Percentiles rank a stretch among this genome's conserved stretches.
Conservation (phyloP, 1,140 invertebrate species). For the Procambarus clarkii region DNA sequence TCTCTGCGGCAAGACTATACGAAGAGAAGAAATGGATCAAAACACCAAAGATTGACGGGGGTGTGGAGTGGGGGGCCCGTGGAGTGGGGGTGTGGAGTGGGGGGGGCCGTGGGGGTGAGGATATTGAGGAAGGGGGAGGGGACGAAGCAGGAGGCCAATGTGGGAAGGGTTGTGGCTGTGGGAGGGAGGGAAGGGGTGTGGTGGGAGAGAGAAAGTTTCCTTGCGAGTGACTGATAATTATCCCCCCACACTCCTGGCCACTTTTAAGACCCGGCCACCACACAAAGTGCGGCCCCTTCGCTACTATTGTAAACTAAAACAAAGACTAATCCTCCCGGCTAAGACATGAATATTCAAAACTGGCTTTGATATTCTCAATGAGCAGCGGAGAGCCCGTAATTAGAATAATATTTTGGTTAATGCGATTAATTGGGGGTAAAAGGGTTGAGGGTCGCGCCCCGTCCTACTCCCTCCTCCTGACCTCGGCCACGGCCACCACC, state of each 20-base stretch:
- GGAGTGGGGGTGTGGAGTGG: no score
- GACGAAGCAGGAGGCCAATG: no score
- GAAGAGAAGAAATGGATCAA: no score
- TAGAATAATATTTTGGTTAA: constrained; percentile 70
- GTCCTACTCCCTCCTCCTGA: background rate
- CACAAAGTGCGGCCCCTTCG: background rate
- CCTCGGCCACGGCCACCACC: background rate
- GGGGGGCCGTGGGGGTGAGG: no score
- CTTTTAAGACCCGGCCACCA: background rate
- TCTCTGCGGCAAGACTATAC: no score
- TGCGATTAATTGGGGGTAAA: constrained; percentile 69
- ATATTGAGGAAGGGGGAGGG: background rate
- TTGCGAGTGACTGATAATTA: constrained; percentile 14
- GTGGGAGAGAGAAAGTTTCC: constrained; percentile 1
- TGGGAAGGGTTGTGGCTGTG: background rate
- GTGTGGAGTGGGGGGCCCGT: no score
- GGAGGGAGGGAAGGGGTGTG: background rate
- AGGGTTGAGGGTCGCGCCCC: constrained; percentile 36
- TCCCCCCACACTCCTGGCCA: background rate
- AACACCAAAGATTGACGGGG: no score
- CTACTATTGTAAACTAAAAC: constrained; percentile 65
- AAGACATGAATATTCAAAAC: constrained; percentile 67
- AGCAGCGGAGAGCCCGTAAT: constrained; percentile 56
- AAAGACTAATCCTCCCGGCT: constrained; percentile 40
- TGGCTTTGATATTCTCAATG: constrained; percentile 64